These are phyloP conservation scores for Camptogramma bilineatum DNA, from an alignment of 2,888 invertebrate species.

Conservation along the genomic window DNA sequence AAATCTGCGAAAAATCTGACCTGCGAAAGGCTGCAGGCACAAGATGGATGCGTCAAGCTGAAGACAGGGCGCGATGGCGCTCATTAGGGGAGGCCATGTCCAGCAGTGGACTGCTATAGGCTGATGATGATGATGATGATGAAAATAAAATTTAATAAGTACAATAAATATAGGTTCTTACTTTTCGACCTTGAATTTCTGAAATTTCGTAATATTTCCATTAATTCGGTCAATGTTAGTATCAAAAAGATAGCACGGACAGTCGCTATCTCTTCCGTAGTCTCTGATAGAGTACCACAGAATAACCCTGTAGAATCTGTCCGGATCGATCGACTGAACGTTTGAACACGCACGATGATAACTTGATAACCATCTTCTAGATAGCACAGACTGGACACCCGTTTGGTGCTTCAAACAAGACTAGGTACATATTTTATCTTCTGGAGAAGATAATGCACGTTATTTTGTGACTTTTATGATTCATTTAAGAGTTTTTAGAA, in stretches of 20 bases:
- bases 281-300: constrained; percentile 48
- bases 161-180: background rate
- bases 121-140: no score
- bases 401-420: constrained; percentile 55
- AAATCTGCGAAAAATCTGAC: no score
- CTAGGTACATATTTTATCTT: constrained; percentile 52
- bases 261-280: constrained; percentile 59
- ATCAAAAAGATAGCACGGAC: constrained; percentile 51
- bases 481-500: constrained; percentile 36
- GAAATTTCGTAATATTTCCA: constrained; percentile 35
- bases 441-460: constrained; percentile 65
- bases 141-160: background rate
- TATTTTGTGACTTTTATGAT: constrained; percentile 54
- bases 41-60: no score
- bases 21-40: no score
- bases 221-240: constrained; percentile 66
- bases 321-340: constrained; percentile 58
- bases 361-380: constrained; percentile 69
- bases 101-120: no score
- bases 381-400: constrained; percentile 61
- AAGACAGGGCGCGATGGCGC: no score
- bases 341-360: constrained; percentile 71
- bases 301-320: constrained; percentile 11
- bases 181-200: constrained; percentile 21
- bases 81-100: no score